Conservation (phyloP, 2,888 invertebrate species). For the Coelopa pilipes region DNA sequence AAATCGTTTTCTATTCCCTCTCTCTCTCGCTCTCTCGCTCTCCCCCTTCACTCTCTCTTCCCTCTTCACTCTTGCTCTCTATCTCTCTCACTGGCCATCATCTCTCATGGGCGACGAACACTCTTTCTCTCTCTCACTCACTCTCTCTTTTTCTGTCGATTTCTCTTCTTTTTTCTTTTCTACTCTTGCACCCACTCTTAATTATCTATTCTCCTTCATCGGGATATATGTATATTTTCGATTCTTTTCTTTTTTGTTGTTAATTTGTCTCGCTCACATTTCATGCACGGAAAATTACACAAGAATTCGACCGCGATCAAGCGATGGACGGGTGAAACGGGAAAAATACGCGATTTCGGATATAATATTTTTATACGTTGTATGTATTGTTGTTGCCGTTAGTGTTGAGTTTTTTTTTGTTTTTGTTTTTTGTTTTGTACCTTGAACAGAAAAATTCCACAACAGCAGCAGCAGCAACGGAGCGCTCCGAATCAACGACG, state of each 20-base stretch:
- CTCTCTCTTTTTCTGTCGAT: not conserved
- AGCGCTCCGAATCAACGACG: slow-evolving; percentile 45
- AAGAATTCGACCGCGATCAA: too few species aligned
- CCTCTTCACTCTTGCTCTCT: not conserved
- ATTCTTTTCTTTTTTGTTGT: slow-evolving; percentile 19
- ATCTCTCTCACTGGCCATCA: slow-evolving; percentile 14
- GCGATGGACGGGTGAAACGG: too few species aligned
- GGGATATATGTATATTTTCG: slow-evolving; percentile 15
- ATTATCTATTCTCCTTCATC: too few species aligned
- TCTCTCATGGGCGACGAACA: too few species aligned
- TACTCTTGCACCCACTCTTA: slow-evolving; percentile 21
- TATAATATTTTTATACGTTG: too few species aligned
- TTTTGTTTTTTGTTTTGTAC: slow-evolving; percentile 29
- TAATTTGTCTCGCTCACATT: slow-evolving; percentile 30
- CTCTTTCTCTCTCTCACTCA: too few species aligned
- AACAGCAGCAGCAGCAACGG: slow-evolving; percentile 45
- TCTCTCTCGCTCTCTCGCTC: not conserved
- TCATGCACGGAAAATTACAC: not conserved
- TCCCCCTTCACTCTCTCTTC: not conserved
- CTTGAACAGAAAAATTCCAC: slow-evolving; percentile 41
- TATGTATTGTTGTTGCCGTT: too few species aligned
- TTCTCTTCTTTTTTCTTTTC: not conserved
- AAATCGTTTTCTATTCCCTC: slow-evolving; percentile 24
- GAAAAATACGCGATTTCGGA: too few species aligned
- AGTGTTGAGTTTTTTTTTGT: not conserved